Evolutionary conservation across 35 echinoderm and acorn worm species (phyloP), one percentile per base, ranked within the genome.

Genomic region (Diadema setosum): DNA sequence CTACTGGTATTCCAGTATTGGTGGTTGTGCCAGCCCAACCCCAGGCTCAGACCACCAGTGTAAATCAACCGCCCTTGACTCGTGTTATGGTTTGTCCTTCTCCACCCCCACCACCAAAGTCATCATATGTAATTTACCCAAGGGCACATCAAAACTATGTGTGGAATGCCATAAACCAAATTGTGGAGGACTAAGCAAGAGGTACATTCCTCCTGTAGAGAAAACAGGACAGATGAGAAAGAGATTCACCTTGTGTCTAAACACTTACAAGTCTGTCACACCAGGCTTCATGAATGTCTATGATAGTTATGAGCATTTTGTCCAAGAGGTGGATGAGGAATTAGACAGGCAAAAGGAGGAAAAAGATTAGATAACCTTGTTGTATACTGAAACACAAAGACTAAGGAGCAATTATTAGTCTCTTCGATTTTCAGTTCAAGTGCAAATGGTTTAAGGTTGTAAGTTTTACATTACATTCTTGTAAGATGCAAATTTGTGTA

Each of bases 151-250:
- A 32, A 91, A 91, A 65, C 90, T 83, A 33, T 92, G 90, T 67
- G 20, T 84, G 43, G n/a, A n/a, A n/a, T n/a, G n/a, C 82, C 27
- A 87, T 17, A 39, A 52, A 37, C 46, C 91, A 80, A 45, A 91
- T 9, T 91, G 90, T 81, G 90, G 83, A 26, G 90, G 90, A 27
- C 90, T 60, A 26, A 0, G 83, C 26, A 91, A 86, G 36, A n/a
- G 57, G 31, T 91, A 91, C 74, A 80, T 84, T 39, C 90, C 90
- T 31, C 81, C 60, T 0, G 69, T 70, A 43, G 59, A 45, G 4
- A 90, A 90, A 52, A 75, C 81, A 73, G 45, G 81, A 60, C 83
- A 81, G 30, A 83, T 25, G 27, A 80, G 59, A 9, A 90, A 90
- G 0, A 84, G 46, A 5, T 90, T 90, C 39, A 89, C 87, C 21